Base-by-base conservation (phyloP, 1,140 invertebrate species). In the Hyles euphorbiae region DNA sequence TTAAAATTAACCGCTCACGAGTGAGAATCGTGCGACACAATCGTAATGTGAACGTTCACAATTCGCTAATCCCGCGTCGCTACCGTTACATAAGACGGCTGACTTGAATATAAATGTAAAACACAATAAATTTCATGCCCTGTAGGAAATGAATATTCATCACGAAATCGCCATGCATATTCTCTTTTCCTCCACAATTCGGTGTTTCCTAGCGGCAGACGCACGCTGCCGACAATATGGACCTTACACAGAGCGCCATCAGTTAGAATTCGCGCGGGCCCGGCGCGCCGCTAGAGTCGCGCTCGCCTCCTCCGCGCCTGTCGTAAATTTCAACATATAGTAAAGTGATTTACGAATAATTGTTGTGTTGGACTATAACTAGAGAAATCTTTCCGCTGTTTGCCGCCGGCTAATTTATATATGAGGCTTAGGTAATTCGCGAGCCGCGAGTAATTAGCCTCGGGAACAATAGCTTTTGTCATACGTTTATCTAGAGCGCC, bases 331-430 rank as follows among this genome's bases (percentile, higher is more conserved):
- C 84, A 88, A 88, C 86, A 88, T 88, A 88, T 87, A 88, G 83
- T 88, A 88, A 88, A 88, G 86, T 88, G 86, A 88, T 88, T 88
- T 88, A 88, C 86, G 86, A 87, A 88, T 88, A 88, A 88, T 88
- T 88, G 86, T 88, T 88, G 78, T 88, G 86, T 86, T 88, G 83
- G 83, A 77, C 83, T 88, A 88, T 88, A 87, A 87, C 86, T 88
- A 88, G 86, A 86, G 86, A 87, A 88, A 88, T 87, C 83, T 88
- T 88, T 88, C 83, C 86, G 83, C 83, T 87, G 83, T 86, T 85
- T 87, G 83, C 83, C 83, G 83, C 77, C 78, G 81, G 80, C 77
- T 87, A 87, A 88, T 88, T 88, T 87, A 87, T 88, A 88, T 88
- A 88, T 88, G 84, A 87, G 86, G 79, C 84, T 87, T 86, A 87